Conservation (phyloP, 2,113 vertebrate species). For the Mungos mungo region DNA sequence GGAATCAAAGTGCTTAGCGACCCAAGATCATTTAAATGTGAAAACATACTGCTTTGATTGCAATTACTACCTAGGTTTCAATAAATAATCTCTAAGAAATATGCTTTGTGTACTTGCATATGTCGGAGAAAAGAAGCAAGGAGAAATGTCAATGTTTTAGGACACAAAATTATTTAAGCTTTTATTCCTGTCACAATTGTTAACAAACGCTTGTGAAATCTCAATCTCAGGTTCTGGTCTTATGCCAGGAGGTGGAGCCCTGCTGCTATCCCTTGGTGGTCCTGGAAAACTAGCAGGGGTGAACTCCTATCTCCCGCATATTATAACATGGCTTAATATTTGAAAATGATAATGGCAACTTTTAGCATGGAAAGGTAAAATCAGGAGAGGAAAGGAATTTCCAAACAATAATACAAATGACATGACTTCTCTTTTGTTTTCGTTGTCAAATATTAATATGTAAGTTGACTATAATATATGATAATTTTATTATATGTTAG, state of each 20-base stretch:
- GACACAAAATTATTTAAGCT: background rate
- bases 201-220: background rate
- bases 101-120: slow-evolving; percentile 24
- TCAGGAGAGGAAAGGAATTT: background rate
- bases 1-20: slow-evolving; percentile 52
- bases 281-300: background rate
- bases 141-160: slow-evolving; percentile 31
- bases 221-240: background rate
- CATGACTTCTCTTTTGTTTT: background rate
- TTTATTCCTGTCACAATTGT: background rate
- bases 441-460: background rate
- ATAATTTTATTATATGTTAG: background rate
- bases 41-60: slow-evolving; percentile 67
- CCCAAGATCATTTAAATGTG: slow-evolving; percentile 60
- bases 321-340: background rate
- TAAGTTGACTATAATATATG: background rate
- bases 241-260: slow-evolving; percentile 73
- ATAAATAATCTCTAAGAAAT: slow-evolving; percentile 64
- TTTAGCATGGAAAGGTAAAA: background rate
- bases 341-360: slow-evolving; percentile 28
- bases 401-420: background rate
- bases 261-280: background rate
- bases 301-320: background rate
- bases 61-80: slow-evolving; percentile 54
- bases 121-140: background rate